phyloP scores from a whole-genome alignment of 2,113 vertebrate genomes.

The Alosa alosa region DNA sequence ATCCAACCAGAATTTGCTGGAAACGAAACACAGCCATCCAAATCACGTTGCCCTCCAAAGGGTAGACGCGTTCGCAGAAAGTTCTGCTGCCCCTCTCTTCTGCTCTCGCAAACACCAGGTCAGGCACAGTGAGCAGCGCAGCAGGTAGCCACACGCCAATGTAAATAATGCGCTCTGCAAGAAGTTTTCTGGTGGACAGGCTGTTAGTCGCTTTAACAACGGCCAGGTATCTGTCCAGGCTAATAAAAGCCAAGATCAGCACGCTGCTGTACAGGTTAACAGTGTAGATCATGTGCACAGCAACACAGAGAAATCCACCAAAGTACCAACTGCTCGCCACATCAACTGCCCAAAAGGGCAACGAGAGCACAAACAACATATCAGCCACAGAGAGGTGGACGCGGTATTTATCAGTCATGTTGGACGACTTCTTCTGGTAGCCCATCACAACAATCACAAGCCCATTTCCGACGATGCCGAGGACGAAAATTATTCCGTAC shows the following conservation, averaged over 20 bases:
- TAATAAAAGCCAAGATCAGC: conserved; percentile 95
- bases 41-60: conserved; percentile 47
- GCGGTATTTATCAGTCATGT: conserved; percentile 97
- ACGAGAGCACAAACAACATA: conserved; percentile 89
- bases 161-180: conserved; percentile 88
- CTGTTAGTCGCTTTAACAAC: conserved; percentile 94
- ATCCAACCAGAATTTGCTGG: conserved; percentile 90
- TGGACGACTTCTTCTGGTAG: conserved; percentile 90
- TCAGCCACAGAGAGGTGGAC: conserved; percentile 95
- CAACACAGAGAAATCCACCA: conserved; percentile 82
- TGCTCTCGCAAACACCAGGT: conserved; percentile 83
- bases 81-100: conserved; percentile 56
- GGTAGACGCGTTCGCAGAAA: conserved; percentile 85
- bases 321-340: conserved; percentile 87
- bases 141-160: conserved; percentile 93
- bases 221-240: conserved; percentile 91
- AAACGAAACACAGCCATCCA: conserved; percentile 87
- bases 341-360: conserved; percentile 97
- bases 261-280: conserved; percentile 97
- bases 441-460: conserved; percentile 95
- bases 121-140: conserved; percentile 83
- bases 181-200: conserved; percentile 80
- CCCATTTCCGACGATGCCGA: conserved; percentile 90
- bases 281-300: conserved; percentile 92
- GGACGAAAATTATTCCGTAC: conserved; percentile 89